phyloP scores from a whole-genome alignment of 2,113 vertebrate species.

The Aegotheles bennettii region DNA sequence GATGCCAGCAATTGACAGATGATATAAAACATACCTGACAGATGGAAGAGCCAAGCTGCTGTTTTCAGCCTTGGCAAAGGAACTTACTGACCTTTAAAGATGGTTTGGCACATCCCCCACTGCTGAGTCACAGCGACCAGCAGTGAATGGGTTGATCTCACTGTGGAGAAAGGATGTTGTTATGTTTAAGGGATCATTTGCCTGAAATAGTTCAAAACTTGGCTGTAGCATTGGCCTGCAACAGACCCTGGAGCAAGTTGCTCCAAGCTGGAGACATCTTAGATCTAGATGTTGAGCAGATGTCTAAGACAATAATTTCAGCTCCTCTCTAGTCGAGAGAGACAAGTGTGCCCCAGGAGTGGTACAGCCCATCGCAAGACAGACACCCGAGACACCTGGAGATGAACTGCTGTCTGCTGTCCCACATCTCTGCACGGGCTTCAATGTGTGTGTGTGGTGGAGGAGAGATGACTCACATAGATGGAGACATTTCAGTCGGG shows the following conservation, averaged over 20 bases:
- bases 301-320: neutral
- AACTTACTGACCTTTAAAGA: neutral
- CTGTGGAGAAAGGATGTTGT: neutral
- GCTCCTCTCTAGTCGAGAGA: neutral
- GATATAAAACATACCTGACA: slow-evolving; percentile 22
- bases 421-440: neutral
- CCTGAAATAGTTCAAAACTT: neutral
- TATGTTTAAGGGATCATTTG: accelerated
- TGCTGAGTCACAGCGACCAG: neutral
- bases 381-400: neutral
- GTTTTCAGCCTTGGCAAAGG: neutral
- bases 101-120: neutral
- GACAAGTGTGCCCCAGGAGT: neutral
- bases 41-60: slow-evolving; percentile 35
- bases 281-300: neutral
- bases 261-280: neutral
- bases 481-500: neutral
- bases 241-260: neutral
- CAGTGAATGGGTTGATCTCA: neutral
- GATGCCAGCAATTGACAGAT: neutral
- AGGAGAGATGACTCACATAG: no score
- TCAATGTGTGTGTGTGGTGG: neutral
- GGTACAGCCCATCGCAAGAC: neutral
- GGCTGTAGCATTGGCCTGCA: neutral
- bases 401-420: neutral